phyloP scores from a whole-genome alignment of 37 sponge, comb jelly and placozoan species.

The Agelas oroides region DNA sequence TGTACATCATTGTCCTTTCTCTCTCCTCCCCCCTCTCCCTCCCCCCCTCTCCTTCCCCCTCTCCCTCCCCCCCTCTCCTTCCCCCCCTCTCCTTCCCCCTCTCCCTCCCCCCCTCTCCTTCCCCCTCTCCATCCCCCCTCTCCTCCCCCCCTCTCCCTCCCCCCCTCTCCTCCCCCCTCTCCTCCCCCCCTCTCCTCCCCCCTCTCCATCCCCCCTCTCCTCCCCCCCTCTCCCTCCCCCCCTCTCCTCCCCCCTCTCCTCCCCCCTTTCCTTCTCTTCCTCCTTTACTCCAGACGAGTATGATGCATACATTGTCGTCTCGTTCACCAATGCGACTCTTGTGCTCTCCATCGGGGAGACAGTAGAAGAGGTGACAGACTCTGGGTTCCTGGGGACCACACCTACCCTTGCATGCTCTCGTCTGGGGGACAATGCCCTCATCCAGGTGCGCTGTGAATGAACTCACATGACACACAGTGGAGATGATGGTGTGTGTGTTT shows the following conservation, averaged over 20 bases:
- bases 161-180: too few relatives aligned
- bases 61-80: background rate
- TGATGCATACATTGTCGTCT: slow-evolving; percentile 97
- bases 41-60: background rate
- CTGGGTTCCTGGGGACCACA: slow-evolving; percentile 97
- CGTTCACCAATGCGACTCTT: slow-evolving; percentile 98
- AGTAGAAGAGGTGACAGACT: slow-evolving; percentile 98
- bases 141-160: too few relatives aligned
- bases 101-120: too few relatives aligned
- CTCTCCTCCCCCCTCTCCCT: too few relatives aligned
- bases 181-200: too few relatives aligned
- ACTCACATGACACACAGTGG: background rate
- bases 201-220: too few relatives aligned
- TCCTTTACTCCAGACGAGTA: slow-evolving; percentile 90
- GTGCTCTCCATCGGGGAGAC: slow-evolving; percentile 99
- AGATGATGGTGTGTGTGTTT: background rate
- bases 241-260: too few relatives aligned
- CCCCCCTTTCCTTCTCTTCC: too few relatives aligned
- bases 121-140: too few relatives aligned
- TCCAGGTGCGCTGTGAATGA: slow-evolving; percentile 74
- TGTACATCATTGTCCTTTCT: too few relatives aligned
- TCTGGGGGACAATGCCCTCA: slow-evolving; percentile 95
- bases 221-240: too few relatives aligned
- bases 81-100: too few relatives aligned
- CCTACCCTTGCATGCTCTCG: slow-evolving; percentile 93